Conservation (phyloP, 2,888 invertebrate species). For the Cerastoderma edule region DNA sequence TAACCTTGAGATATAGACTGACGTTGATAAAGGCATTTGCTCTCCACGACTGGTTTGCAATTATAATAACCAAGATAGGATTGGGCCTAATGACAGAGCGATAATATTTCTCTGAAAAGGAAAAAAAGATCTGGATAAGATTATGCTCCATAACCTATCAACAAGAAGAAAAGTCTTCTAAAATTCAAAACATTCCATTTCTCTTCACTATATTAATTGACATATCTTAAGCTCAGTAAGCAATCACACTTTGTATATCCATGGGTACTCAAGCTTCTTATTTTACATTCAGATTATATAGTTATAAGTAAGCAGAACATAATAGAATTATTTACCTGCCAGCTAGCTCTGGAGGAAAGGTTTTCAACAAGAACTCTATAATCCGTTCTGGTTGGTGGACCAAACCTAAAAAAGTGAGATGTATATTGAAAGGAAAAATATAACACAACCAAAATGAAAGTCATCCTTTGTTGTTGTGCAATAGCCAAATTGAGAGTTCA, state of each 20-base stretch:
- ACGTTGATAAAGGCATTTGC: constrained; percentile 8
- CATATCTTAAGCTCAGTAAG: background rate
- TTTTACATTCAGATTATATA: background rate
- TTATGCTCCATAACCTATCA: background rate
- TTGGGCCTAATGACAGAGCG: constrained; percentile 26
- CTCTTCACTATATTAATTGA: background rate
- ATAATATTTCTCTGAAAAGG: constrained; percentile 35
- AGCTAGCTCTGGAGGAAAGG: constrained; percentile 98
- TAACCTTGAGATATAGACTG: background rate
- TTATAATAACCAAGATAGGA: constrained; percentile 17
- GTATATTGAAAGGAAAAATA: no score
- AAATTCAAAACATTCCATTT: background rate
- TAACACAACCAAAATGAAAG: background rate
- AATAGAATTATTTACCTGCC: constrained; percentile 94
- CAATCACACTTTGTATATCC: background rate
- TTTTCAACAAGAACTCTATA: constrained; percentile 98
- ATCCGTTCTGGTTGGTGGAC: constrained; percentile 92
- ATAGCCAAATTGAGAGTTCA: background rate
- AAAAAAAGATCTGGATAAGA: constrained; percentile 20
- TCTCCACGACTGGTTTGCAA: constrained; percentile 24
- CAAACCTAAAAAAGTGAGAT: constrained; percentile 92
- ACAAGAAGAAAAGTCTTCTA: background rate
- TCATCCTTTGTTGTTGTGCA: background rate
- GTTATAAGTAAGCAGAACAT: background rate
- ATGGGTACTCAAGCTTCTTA: background rate